Conservation (phyloP, 2,888 invertebrate genomes). For the Nasonovia ribisnigri region DNA sequence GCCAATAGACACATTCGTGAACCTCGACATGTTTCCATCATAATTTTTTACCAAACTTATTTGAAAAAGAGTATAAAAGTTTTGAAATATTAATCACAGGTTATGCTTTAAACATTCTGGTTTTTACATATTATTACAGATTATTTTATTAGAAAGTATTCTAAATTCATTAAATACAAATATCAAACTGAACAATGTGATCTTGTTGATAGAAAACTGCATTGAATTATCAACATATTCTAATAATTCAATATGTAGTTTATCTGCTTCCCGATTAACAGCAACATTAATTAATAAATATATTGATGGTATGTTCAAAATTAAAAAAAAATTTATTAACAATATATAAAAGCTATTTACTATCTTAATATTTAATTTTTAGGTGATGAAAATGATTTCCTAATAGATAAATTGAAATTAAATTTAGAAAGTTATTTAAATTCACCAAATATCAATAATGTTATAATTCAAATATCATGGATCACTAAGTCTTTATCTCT, state of each 20-base stretch:
- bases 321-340: background rate
- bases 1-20: no score
- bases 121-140: constrained; percentile 26
- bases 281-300: constrained; percentile 69
- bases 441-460: constrained; percentile 34
- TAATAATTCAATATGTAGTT: constrained; percentile 42
- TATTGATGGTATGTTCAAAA: constrained; percentile 45
- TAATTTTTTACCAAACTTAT: no score
- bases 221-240: constrained; percentile 51
- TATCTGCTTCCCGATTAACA: constrained; percentile 67
- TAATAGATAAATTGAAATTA: constrained; percentile 50
- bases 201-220: constrained; percentile 38
- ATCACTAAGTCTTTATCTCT: constrained; percentile 64
- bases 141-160: constrained; percentile 62
- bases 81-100: background rate
- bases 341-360: background rate
- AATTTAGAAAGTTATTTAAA: constrained; percentile 50
- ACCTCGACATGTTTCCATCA: no score
- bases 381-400: constrained; percentile 25
- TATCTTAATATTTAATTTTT: constrained; percentile 20
- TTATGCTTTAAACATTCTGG: background rate
- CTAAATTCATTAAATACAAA: constrained; percentile 42
- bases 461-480: constrained; percentile 63
- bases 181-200: constrained; percentile 39
- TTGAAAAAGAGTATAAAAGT: background rate